Base-by-base conservation (phyloP, 2,888 invertebrate species). In the Calameuta filiformis region DNA sequence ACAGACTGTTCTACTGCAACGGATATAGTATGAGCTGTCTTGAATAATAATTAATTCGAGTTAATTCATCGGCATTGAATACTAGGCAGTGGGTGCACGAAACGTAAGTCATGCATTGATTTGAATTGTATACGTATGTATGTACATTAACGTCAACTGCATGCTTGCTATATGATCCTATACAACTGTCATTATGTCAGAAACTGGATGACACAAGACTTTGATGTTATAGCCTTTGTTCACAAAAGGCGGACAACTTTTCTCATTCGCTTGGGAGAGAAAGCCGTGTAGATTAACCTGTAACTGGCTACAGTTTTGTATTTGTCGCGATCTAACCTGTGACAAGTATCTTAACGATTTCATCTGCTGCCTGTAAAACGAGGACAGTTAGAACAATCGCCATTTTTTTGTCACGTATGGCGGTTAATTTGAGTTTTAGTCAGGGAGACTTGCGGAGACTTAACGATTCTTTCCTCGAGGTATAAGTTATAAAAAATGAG, bases 1-100 rank as follows among this genome's bases (percentile, higher is more conserved):
- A 85, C 84, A 85, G 85, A 83, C 82, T 85, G 82, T 35, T 75
- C 76, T 76, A 73, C 77, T 81, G 84, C 83, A 82, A 78, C 88
- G 89, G 88, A 89, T 87, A 87, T 82, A 80, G 82, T 81, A 80
- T 75, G 74, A 76, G 77, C 79, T 79, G 76, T 77, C 75, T 75
- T 81, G 88, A 88, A 88, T 88, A 85, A 80, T 82, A 86, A 88
- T 83, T 80, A 80, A 71, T 77, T 68, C 35, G 77, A 68, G 75
- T 69, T 79, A 80, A 79, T 80, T 78, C 78, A 76, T 30, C 35
- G 37, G 15, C 30, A 33, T 23, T 31, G 23, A 35, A 74, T 74
- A 34, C 71, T 56, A 33, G 71, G 31, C 71, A 34, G 71, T 71
- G 71, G 71, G 71, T 34, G 71, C 23, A 34, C 71, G 33, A 71